phyloP scores from a whole-genome alignment of 2,113 vertebrate species.

The Mungos mungo region DNA sequence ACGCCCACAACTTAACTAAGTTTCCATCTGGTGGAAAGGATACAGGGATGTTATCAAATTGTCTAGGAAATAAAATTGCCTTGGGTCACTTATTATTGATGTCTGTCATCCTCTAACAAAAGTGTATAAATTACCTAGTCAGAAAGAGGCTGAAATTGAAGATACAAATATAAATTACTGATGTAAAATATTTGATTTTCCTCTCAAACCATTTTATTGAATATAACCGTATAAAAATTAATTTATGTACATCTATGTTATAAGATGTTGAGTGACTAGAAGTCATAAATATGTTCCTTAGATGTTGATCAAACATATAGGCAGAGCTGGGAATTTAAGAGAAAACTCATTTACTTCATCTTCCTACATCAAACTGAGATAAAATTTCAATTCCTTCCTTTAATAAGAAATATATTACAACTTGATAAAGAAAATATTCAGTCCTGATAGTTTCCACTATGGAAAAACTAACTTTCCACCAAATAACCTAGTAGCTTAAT shows the following conservation, averaged over 20 bases:
- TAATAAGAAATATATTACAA: neutral
- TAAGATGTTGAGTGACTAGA: neutral
- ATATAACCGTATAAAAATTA: neutral
- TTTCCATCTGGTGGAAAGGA: constrained; percentile 57
- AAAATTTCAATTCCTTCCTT: neutral
- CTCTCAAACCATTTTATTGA: neutral
- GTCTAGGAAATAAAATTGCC: constrained; percentile 44
- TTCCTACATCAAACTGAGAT: neutral
- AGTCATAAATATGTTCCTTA: neutral
- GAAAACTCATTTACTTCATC: neutral
- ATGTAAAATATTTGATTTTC: constrained; percentile 18
- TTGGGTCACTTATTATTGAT: neutral
- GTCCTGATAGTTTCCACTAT: neutral
- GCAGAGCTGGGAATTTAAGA: neutral
- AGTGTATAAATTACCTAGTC: constrained; percentile 11
- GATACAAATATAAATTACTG: constrained; percentile 21
- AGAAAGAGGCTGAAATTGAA: constrained; percentile 5
- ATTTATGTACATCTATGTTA: neutral
- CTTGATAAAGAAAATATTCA: neutral
- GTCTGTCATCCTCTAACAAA: constrained; percentile 33
- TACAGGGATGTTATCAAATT: constrained; percentile 35
- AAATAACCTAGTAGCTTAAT: neutral
- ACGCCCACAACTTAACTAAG: constrained; percentile 34
- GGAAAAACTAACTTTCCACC: neutral
- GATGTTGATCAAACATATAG: neutral